These are phyloP conservation scores for Heliconius charithonia DNA, from an alignment of 2,888 invertebrate genomes.

Conservation along the genomic window DNA sequence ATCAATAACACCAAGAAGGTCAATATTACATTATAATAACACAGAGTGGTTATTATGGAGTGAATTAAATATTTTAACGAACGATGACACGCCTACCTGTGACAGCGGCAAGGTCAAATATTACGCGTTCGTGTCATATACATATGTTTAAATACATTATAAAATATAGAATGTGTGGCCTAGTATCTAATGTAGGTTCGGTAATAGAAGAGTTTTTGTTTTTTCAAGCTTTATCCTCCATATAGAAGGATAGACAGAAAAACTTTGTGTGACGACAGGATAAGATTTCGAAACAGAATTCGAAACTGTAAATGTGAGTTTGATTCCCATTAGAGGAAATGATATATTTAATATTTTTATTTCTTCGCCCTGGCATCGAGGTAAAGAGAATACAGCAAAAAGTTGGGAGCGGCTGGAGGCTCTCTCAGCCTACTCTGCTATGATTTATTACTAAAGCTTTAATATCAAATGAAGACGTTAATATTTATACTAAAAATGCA, in stretches of 20 bases:
- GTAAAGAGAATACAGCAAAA: too few relatives aligned
- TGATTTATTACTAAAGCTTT: neutral
- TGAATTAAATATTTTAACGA: constrained; percentile 26
- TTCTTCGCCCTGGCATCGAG: too few relatives aligned
- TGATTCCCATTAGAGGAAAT: too few relatives aligned
- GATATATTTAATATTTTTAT: too few relatives aligned
- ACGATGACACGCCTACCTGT: constrained; percentile 28
- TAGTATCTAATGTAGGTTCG: neutral
- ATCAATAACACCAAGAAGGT: constrained; percentile 26
- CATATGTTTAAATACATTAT: neutral
- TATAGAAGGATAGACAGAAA: too few relatives aligned
- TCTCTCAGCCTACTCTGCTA: too few relatives aligned
- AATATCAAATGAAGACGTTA: neutral
- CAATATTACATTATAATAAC: constrained; percentile 27
- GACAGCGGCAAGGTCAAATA: constrained; percentile 28
- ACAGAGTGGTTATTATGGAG: constrained; percentile 3
- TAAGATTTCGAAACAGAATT: too few relatives aligned
- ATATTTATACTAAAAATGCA: neutral
- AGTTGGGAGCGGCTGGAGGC: too few relatives aligned
- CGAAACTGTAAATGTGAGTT: too few relatives aligned
- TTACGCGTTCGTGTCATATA: constrained; percentile 7
- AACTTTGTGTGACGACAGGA: too few relatives aligned
- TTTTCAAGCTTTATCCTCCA: neutral
- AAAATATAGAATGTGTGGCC: neutral
- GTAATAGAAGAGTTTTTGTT: neutral